Conservation (phyloP, 2,888 invertebrate species). For the Therioaphis trifolii region DNA sequence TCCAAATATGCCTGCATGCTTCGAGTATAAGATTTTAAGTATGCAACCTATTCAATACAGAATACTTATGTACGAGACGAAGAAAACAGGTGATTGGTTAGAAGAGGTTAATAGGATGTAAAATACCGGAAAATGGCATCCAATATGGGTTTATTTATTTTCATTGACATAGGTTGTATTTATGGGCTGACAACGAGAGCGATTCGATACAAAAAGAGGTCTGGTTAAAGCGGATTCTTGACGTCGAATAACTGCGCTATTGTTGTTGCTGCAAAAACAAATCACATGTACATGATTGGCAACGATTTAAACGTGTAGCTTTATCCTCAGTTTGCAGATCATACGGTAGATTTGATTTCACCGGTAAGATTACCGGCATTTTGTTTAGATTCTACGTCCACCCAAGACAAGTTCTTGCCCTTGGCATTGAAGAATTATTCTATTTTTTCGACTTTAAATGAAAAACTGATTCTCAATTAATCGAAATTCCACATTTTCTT, state of each 20-base stretch:
- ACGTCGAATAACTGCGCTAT: constrained; percentile 27
- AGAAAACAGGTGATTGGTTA: neutral
- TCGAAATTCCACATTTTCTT: too few relatives aligned
- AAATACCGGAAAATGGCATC: constrained; percentile 29
- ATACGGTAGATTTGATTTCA: constrained; percentile 26
- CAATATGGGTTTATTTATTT: constrained; percentile 35
- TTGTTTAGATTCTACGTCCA: neutral
- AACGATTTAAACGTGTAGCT: neutral
- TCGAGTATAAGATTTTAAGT: constrained; percentile 5
- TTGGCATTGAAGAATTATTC: neutral
- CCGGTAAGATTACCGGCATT: neutral
- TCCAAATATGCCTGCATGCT: neutral
- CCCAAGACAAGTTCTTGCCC: neutral
- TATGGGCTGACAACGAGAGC: constrained; percentile 34
- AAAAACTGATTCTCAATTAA: too few relatives aligned
- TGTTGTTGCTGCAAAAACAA: constrained; percentile 17
- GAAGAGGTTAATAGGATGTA: constrained; percentile 43
- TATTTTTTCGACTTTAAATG: too few relatives aligned
- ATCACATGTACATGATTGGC: constrained; percentile 9
- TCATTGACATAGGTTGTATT: constrained; percentile 39
- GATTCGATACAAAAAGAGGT: constrained; percentile 21
- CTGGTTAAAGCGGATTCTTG: constrained; percentile 17
- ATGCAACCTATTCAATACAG: constrained; percentile 17
- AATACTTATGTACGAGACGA: neutral
- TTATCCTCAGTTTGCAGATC: neutral